Conservation (phyloP, 2,113 vertebrate species). For the Sclerurus mexicanus region DNA sequence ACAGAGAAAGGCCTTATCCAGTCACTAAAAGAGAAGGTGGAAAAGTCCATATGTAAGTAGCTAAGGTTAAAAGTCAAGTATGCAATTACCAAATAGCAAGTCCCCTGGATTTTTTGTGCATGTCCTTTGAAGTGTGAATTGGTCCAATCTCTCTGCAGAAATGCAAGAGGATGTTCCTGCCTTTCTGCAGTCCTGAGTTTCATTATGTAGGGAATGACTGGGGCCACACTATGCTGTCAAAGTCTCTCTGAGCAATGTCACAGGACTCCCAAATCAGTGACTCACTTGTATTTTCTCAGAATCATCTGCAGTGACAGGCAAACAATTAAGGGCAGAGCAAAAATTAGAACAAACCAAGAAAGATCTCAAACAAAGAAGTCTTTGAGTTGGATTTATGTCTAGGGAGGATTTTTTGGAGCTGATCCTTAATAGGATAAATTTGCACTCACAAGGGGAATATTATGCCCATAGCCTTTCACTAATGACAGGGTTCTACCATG, state of each 20-base stretch:
- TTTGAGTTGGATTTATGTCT: conserved; percentile 10
- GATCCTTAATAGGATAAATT: conserved; percentile 42
- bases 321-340: neutral
- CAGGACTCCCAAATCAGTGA: neutral
- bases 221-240: neutral
- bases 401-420: neutral
- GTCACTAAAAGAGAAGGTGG: conserved; percentile 83
- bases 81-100: neutral
- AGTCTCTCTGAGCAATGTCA: conserved; percentile 5
- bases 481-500: neutral
- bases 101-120: rapidly evolving
- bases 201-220: neutral
- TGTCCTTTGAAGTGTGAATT: neutral
- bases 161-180: neutral
- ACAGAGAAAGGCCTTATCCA: conserved; percentile 75
- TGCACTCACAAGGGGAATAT: neutral
- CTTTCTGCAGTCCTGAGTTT: neutral
- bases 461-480: neutral
- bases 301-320: neutral
- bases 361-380: neutral
- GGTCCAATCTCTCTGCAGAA: neutral
- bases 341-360: neutral
- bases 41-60: conserved; percentile 86
- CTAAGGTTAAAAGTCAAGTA: neutral
- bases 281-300: neutral